Evolutionary conservation across 2,797 vertebrate genomes (phyloP).

Genomic region (Naso thynnoides): DNA sequence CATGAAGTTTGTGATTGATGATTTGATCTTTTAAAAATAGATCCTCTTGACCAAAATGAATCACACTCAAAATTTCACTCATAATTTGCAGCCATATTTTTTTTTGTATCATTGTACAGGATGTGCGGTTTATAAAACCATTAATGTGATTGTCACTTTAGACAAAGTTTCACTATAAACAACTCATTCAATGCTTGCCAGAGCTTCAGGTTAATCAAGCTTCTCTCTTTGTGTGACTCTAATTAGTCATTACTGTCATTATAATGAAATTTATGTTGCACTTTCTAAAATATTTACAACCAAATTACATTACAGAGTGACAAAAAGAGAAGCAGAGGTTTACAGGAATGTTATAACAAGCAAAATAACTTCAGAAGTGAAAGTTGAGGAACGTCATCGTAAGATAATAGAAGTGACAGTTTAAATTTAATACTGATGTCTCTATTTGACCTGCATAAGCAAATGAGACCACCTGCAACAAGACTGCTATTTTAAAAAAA

Average conservation of each 20-base stretch:
- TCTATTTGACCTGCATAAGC: too few species aligned
- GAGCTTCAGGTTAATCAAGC: neutral
- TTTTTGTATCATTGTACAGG: slow-evolving; percentile 7
- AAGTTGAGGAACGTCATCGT: neutral
- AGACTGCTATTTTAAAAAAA: too few species aligned
- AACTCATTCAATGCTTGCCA: neutral
- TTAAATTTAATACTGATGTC: too few species aligned
- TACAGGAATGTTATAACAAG: neutral
- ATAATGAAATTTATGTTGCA: neutral
- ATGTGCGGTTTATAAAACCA: neutral
- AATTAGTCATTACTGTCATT: slow-evolving; percentile 3
- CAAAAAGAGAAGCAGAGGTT: neutral
- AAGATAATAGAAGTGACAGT: neutral
- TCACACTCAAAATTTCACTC: neutral
- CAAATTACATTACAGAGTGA: neutral
- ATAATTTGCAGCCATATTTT: slow-evolving; percentile 1
- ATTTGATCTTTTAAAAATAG: neutral
- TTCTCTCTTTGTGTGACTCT: neutral
- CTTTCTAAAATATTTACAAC: slow-evolving; percentile 12
- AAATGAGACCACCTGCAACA: too few species aligned
- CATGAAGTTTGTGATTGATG: neutral
- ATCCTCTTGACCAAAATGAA: neutral
- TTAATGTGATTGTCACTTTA: neutral
- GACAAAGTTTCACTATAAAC: too few species aligned
- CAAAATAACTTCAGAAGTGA: neutral